Evolutionary conservation across 2,888 invertebrate species (phyloP).

Genomic region (Ormyrus thymus): DNA sequence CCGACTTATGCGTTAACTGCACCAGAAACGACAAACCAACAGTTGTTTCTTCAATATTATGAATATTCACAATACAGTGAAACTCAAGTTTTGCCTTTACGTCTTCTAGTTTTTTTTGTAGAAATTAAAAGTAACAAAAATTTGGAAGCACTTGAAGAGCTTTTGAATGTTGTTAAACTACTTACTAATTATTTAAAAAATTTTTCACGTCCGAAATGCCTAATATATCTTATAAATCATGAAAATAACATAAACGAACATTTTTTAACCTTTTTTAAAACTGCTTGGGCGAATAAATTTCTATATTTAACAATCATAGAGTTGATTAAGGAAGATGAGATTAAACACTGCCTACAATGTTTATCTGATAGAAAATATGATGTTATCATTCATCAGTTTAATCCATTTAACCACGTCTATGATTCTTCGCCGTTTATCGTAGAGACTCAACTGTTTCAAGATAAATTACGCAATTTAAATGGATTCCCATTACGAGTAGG

Average conservation of each 20-base stretch:
- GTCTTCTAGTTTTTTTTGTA: neutral
- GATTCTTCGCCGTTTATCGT: neutral
- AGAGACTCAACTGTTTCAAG: neutral
- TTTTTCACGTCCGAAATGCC: neutral
- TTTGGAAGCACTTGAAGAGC: neutral
- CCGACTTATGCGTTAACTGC: neutral
- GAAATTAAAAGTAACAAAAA: neutral
- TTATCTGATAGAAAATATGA: neutral
- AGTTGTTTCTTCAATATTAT: no score
- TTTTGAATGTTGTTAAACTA: neutral
- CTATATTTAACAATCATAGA: neutral
- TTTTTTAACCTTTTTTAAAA: neutral
- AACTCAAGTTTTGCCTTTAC: neutral
- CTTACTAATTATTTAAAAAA: neutral
- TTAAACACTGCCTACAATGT: no score
- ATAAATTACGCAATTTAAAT: neutral
- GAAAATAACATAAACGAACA: neutral
- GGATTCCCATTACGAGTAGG: neutral
- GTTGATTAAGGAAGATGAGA: neutral
- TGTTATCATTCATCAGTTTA: neutral
- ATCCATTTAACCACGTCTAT: slow-evolving; percentile 7
- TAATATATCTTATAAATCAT: neutral
- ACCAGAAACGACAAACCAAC: neutral
- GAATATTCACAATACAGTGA: neutral
- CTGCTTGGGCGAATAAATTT: neutral